Percentiles rank a stretch among this genome's conserved stretches.
These are phyloP conservation scores for Tenthredo scrophulariae DNA, from an alignment of 2,888 invertebrate genomes.

Conservation along the genomic window DNA sequence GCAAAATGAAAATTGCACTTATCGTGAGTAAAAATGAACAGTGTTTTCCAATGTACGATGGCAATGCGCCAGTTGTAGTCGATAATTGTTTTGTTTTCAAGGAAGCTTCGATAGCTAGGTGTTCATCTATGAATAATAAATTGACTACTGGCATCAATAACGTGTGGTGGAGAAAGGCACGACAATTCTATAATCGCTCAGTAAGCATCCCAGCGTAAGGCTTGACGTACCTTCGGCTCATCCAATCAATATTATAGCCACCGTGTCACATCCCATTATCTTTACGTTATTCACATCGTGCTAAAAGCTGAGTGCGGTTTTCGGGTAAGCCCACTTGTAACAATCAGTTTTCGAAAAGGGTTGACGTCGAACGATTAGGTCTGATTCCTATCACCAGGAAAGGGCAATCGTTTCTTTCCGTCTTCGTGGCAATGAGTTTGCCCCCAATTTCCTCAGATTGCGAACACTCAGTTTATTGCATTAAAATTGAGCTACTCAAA, in stretches of 20 bases:
- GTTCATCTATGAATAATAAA: conserved; percentile 20
- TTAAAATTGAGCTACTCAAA: background rate
- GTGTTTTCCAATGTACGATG: background rate
- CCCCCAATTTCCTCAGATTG: background rate
- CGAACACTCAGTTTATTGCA: background rate
- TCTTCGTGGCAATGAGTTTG: background rate
- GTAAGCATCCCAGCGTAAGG: background rate
- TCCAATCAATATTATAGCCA: conserved; percentile 12
- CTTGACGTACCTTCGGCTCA: conserved; percentile 6
- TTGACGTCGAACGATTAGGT: conserved; percentile 23
- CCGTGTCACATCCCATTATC: background rate
- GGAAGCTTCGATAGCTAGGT: background rate
- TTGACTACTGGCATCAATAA: background rate
- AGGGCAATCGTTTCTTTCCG: background rate
- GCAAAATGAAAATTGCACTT: background rate
- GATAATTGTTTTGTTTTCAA: conserved; percentile 31
- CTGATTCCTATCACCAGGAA: too few species aligned
- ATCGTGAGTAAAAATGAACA: background rate
- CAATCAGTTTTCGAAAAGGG: conserved; percentile 19
- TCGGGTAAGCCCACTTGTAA: conserved; percentile 8
- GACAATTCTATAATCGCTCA: background rate
- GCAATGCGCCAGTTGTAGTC: background rate
- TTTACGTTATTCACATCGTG: conserved; percentile 2
- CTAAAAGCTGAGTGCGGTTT: background rate
- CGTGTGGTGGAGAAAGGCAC: background rate